Base-by-base conservation (phyloP, 1,140 invertebrate genomes). In the Matsumurasca onukii region DNA sequence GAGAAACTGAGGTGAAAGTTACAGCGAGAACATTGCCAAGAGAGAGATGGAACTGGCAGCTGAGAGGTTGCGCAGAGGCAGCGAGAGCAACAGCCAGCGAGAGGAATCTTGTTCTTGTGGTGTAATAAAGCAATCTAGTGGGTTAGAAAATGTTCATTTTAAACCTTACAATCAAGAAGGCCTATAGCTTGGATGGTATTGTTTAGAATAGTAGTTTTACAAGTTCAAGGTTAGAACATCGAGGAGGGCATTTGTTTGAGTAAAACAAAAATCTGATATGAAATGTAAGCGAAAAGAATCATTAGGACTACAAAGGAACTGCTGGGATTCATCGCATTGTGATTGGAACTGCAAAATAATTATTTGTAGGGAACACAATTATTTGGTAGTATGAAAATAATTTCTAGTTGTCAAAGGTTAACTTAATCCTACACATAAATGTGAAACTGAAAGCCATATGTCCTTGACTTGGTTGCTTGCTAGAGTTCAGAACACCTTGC, bases 41-140 rank as follows among this genome's bases (percentile, higher is more conserved):
- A 59, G 30, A 59, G 55, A 59, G 25, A 59, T 59, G 55, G 55
- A 59, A 29, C 22, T 59, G 25, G 55, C 55, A 45, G 12, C 25
- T 59, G 55, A 59, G 30, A 59, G 55, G 30, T 15, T 27, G 30
- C 24, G 25, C 55, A 59, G 15, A 59, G 55, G n/a, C 55, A 59
- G 30, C 15, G 55, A n/a, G 55, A 59, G 55, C 25, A 27, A 5
- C 55, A 2, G 55, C 2, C 55, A 59, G 24, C 25, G 30, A 29
- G 55, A 59, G 55, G 30, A 29, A 13, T 27, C n/a, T 27, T 59
- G 55, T 59, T 22, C 30, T 59, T 59, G 55, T 59, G 25, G 55
- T 59, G 30, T 59, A 51, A 9, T 3, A n/a, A n/a, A n/a, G n/a
- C 17, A 39, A 39, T 39, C 5, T 9, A 5, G 17, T 39, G 34